Percentiles rank a stretch among this genome's conserved stretches.
These are phyloP conservation scores for Aradus depressus DNA, from an alignment of 2,888 invertebrate species.

Conservation along the genomic window DNA sequence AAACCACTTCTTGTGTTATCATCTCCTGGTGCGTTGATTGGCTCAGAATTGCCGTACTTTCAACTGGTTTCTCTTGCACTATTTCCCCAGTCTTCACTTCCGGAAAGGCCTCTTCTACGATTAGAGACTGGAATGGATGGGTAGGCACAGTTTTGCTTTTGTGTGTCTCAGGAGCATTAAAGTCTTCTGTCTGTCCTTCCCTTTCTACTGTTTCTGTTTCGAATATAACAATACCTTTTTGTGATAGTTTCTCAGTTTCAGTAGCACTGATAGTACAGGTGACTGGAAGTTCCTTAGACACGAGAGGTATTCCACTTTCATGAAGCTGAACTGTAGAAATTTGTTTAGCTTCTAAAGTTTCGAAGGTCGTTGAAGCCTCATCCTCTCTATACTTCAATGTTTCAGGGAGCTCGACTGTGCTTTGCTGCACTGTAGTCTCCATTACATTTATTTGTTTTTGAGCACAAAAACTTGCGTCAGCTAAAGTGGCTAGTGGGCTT, in stretches of 20 bases:
- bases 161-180: conserved; percentile 44
- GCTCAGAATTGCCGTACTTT: conserved; percentile 39
- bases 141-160: conserved; percentile 42
- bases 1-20: conserved; percentile 42
- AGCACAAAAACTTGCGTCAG: conserved; percentile 47
- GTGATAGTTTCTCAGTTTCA: conserved; percentile 40
- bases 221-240: conserved; percentile 49
- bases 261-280: conserved; percentile 34
- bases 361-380: conserved; percentile 42
- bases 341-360: conserved; percentile 53
- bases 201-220: conserved; percentile 54
- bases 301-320: conserved; percentile 49
- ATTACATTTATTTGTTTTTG: conserved; percentile 50
- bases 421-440: conserved; percentile 48
- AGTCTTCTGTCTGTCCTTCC: conserved; percentile 46
- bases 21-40: conserved; percentile 40
- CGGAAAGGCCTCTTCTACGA: conserved; percentile 39
- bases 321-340: conserved; percentile 48
- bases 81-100: conserved; percentile 41
- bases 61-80: conserved; percentile 37
- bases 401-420: conserved; percentile 42
- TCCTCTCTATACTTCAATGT: conserved; percentile 45
- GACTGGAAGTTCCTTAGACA: conserved; percentile 36
- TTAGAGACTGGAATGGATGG: conserved; percentile 43
- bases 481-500: conserved; percentile 43